Percentiles rank a stretch among this genome's conserved stretches.
These are phyloP conservation scores for Cyanoramphus novaezelandiae DNA, from an alignment of 2,113 vertebrate species.

Conservation along the genomic window DNA sequence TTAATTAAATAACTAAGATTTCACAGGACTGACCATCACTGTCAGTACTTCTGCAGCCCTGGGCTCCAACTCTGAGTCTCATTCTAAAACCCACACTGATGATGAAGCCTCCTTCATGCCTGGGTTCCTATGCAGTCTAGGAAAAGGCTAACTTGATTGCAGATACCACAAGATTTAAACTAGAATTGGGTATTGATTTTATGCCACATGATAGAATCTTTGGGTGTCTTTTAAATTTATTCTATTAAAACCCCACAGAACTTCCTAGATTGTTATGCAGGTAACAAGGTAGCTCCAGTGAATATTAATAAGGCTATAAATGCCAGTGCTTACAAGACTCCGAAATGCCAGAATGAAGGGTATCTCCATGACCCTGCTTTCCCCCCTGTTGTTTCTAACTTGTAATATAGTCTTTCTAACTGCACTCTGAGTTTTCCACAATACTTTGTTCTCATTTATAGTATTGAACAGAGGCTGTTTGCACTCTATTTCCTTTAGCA, in stretches of 20 bases:
- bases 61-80: neutral
- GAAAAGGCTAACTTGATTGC: neutral
- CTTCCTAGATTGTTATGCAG: neutral
- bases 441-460: neutral
- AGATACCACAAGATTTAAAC: neutral
- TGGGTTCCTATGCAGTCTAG: neutral
- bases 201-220: neutral
- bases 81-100: neutral
- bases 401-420: neutral
- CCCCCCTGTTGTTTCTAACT: neutral
- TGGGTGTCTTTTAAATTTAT: neutral
- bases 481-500: neutral
- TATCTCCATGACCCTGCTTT: neutral
- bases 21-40: neutral
- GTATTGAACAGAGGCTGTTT: neutral
- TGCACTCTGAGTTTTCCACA: neutral
- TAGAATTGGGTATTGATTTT: constrained; percentile 9
- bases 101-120: neutral
- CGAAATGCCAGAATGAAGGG: neutral
- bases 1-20: neutral
- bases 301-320: neutral
- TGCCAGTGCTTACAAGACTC: neutral
- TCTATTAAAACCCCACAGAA: neutral
- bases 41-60: neutral
- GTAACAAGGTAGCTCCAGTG: neutral